Conservation (phyloP, 2,113 vertebrate genomes). For the Deroptyus accipitrinus region DNA sequence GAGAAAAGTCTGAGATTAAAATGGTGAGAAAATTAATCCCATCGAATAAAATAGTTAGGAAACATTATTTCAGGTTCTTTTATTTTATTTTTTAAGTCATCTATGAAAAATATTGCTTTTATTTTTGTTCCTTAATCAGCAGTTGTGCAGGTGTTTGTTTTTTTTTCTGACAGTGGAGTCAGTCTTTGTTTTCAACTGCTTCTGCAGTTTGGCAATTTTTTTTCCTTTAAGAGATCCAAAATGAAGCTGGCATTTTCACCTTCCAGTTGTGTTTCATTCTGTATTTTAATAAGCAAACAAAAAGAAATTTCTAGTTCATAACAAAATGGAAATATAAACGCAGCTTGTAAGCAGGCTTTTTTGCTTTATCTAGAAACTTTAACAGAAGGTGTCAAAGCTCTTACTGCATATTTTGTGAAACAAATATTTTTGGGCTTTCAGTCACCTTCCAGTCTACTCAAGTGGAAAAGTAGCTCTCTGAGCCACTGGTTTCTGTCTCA, state of each 20-base stretch:
- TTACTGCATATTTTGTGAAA: background rate
- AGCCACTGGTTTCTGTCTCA: background rate
- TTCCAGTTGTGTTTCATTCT: background rate
- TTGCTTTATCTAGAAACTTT: background rate
- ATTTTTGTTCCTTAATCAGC: background rate
- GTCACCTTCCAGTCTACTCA: background rate
- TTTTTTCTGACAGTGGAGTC: background rate
- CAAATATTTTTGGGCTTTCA: background rate
- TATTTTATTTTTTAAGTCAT: background rate
- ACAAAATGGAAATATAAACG: background rate
- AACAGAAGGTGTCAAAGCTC: background rate
- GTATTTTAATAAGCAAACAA: background rate
- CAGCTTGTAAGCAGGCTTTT: background rate
- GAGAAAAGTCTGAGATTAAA: background rate
- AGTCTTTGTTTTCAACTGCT: background rate
- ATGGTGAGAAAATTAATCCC: background rate
- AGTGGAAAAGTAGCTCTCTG: background rate
- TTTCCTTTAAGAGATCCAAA: background rate
- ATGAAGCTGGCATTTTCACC: background rate
- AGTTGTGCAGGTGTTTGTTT: background rate
- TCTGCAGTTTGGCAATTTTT: background rate
- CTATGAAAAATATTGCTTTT: background rate
- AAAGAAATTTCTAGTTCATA: background rate
- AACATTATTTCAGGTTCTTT: background rate
- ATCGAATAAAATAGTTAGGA: background rate